Evolutionary conservation across 1,140 invertebrate species (phyloP).

Genomic region (Pemphigus obesinymphae): DNA sequence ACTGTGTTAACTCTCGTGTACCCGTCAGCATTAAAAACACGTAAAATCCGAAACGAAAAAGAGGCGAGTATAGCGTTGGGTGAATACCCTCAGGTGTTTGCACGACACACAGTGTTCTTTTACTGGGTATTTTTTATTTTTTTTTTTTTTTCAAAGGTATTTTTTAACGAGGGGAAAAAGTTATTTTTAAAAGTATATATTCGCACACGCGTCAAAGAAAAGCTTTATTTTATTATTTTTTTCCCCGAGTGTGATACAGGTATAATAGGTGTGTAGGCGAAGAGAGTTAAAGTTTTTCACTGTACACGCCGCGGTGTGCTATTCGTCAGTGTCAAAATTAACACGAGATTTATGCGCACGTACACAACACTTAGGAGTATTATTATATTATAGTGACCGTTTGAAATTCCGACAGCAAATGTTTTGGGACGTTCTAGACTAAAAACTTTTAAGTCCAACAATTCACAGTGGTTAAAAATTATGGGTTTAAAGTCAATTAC

Average conservation of each 20-base stretch:
- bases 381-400: background rate
- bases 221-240: slow-evolving; percentile 19
- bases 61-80: background rate
- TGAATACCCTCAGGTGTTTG: slow-evolving; percentile 33
- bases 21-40: slow-evolving; percentile 22
- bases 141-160: slow-evolving; percentile 1
- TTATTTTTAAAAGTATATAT: slow-evolving; percentile 11
- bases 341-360: background rate
- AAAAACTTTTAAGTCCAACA: background rate
- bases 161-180: slow-evolving; percentile 39
- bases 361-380: background rate
- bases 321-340: slow-evolving; percentile 22
- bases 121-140: background rate
- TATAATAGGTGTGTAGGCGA: background rate
- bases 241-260: background rate
- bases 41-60: background rate
- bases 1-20: slow-evolving; percentile 37
- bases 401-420: background rate
- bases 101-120: slow-evolving; percentile 21
- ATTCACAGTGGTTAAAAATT: background rate
- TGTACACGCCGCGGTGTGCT: background rate
- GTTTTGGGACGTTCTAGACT: background rate
- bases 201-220: slow-evolving; percentile 8
- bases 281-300: slow-evolving; percentile 12
- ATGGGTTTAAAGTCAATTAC: background rate